Evolutionary conservation across 1,140 invertebrate species (phyloP), one percentile per base, ranked within the genome.

Genomic region (Macrosteles quadrilineatus): DNA sequence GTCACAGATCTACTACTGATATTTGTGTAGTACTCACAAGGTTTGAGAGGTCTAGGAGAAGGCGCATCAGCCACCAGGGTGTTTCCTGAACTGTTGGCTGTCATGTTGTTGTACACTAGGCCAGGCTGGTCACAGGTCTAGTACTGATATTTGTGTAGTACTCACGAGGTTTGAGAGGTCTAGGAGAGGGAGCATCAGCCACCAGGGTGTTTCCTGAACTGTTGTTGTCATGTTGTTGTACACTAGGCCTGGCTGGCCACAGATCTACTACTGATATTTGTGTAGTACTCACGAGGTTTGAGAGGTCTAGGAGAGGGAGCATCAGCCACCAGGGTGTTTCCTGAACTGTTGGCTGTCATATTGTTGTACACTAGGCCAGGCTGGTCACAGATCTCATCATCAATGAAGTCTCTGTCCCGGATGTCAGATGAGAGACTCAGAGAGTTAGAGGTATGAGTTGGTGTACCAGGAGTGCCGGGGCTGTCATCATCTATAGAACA

Each of bases 311-410:
- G 55, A 12, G 55, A 59, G 2, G 21, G 14, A 27, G 12, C 27
- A 30, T 59, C 55, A 43, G 45, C 17, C 1, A 66, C 30, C 12
- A 67, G 32, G 17, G 69, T 67, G 31, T 71, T 71, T 14, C 62
- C 69, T 9, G 69, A 70, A 14, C 47, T 59, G 27, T 32, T 68
- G 21, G 76, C 78, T 12, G 73, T 43, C 17, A 74, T 76, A n/a
- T 59, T 43, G 76, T 90, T 86, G 77, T 94, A 93, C 1, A 92
- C 84, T 62, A 96, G 80, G 0, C 88, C 92, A 11, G 94, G 94
- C 77, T 96, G 94, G 80, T 96, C 94, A 12, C 91, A 91, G 57
- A 95, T 95, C 80, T 96, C 94, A 75, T 96, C 94, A 76, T 96
- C 94, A 71, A 93, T 92, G 47, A 92, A 86, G 55, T 59, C 55